Base-by-base conservation (phyloP, 2,888 invertebrate genomes). In the Lamproptera curius region DNA sequence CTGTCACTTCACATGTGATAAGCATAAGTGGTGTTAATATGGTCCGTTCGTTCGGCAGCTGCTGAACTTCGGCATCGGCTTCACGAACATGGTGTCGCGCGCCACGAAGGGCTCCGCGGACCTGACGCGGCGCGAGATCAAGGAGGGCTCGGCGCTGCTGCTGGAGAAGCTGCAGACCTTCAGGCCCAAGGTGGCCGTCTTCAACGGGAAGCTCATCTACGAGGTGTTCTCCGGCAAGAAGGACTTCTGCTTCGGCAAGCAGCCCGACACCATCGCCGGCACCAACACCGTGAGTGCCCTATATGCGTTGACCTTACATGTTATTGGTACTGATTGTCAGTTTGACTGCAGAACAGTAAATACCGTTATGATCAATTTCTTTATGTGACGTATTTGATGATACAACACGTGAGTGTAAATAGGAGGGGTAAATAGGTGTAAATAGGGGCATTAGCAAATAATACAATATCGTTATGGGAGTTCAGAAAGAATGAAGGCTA, bases 211-310 rank as follows among this genome's bases (percentile, higher is more conserved):
- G 89, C 92, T 98, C 63, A 98, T 98, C 67, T 98, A 97, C 86
- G 98, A 98, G 86, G 96, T 98, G 39, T 98, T 97, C 89, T 96
- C 96, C 52, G 98, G 98, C 11, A 97, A 97, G 85, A 98, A 98
- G 84, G 97, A 98, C 82, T 98, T 98, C 80, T 94, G 95, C 73
- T 97, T 98, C 83, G 98, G 98, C 37, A 93, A 97, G 63, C 98
- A 98, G 76, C 97, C 97, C 0, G 97, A 96, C 70, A 92, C 94
- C 54, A 92, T 98, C 39, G 96, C 97, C 61, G 97, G 97, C 54
- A 97, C 97, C 36, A 95, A 95, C 72, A 97, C 97, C 67, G 97
- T 98, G 85, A 92, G 92, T 88, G n/a, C 16, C 5, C 1, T 5
- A 4, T 8, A 3, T 14, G n/a, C n/a, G n/a, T n/a, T n/a, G n/a